Conservation (phyloP, 2,888 invertebrate species). For the Galeruca laticollis region DNA sequence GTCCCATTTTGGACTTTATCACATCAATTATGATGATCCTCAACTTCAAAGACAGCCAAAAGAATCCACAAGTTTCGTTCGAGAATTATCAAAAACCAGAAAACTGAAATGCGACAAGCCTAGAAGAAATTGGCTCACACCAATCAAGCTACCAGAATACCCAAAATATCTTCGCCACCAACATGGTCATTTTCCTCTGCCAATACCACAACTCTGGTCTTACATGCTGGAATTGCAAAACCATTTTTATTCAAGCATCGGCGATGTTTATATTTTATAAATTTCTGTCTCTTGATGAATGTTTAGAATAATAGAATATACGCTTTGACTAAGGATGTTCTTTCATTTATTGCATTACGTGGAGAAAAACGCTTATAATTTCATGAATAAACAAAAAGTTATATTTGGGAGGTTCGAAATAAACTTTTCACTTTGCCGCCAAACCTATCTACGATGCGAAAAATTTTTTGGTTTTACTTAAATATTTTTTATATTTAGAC, state of each 20-base stretch:
- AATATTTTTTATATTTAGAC: no score
- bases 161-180: background rate
- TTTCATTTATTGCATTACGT: no score
- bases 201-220: background rate
- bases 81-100: conserved; percentile 67
- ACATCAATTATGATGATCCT: conserved; percentile 74
- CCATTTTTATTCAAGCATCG: background rate
- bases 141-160: background rate
- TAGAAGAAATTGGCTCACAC: conserved; percentile 1
- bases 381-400: no score
- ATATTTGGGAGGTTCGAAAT: no score
- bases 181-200: background rate
- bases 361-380: no score
- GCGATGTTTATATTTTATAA: no score
- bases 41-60: conserved; percentile 73
- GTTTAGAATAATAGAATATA: no score
- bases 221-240: background rate
- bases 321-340: no score
- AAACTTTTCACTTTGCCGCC: no score
- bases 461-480: no score
- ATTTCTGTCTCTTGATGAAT: no score
- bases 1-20: conserved; percentile 73
- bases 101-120: background rate
- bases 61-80: conserved; percentile 71
- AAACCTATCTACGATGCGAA: no score